These are phyloP conservation scores for Eudyptes chrysolophus DNA, from an alignment of 2,113 vertebrate species.

Conservation along the genomic window DNA sequence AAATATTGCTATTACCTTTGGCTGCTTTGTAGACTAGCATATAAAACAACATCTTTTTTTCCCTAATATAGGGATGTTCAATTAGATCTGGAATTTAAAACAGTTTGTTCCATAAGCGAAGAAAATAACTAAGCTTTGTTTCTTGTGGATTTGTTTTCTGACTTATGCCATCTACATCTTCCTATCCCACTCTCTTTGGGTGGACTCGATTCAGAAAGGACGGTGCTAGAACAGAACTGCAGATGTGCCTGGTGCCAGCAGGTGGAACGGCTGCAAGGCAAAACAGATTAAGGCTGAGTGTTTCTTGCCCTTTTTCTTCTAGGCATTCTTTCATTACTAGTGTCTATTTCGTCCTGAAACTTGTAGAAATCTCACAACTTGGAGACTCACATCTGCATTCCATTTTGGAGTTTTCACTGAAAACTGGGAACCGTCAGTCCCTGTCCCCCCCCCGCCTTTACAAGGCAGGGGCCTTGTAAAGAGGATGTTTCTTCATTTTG, in stretches of 20 bases:
- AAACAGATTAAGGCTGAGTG: neutral
- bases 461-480: neutral
- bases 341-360: neutral
- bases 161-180: neutral
- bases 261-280: neutral
- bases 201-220: neutral
- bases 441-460: too few species aligned
- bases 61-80: neutral
- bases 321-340: neutral
- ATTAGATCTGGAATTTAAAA: neutral
- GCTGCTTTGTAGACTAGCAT: neutral
- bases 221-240: neutral
- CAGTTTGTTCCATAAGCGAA: neutral
- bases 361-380: neutral
- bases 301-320: neutral
- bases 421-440: neutral
- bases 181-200: neutral
- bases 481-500: neutral
- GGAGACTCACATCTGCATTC: neutral
- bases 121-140: neutral
- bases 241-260: neutral
- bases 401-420: neutral
- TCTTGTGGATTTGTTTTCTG: neutral
- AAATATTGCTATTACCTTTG: neutral
- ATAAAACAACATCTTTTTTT: neutral